phyloP scores from a whole-genome alignment of 2,113 vertebrate genomes.

The Oncorhynchus nerka region DNA sequence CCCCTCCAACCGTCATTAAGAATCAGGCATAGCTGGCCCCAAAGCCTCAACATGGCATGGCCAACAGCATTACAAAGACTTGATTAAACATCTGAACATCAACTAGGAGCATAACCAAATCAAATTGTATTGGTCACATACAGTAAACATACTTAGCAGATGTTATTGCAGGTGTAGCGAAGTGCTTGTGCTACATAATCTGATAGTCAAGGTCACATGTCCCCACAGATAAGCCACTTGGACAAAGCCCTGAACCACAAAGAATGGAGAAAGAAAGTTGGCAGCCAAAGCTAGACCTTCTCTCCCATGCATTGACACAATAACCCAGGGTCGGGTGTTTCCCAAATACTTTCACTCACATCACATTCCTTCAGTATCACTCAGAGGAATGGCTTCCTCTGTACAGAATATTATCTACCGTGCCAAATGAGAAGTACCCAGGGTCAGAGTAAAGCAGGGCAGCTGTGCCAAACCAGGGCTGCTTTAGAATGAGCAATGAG shows the following conservation, averaged over 20 bases:
- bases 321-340: constrained; percentile 45
- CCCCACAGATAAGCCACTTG: neutral
- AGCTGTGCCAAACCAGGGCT: neutral
- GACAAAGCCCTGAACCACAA: neutral
- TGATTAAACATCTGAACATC: too few species aligned
- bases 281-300: constrained; percentile 12
- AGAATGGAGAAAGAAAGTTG: constrained; percentile 29
- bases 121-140: too few species aligned
- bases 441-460: constrained; percentile 24
- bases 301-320: constrained; percentile 2
- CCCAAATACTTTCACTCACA: constrained; percentile 44
- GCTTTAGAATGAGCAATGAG: neutral
- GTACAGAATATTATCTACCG: neutral
- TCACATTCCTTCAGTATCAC: constrained; percentile 16
- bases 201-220: neutral
- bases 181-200: neutral
- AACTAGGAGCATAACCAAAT: neutral
- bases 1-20: too few species aligned
- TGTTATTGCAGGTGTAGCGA: too few species aligned
- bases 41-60: too few species aligned
- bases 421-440: constrained; percentile 44
- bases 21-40: too few species aligned
- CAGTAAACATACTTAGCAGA: too few species aligned
- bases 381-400: constrained; percentile 30
- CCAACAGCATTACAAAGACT: too few species aligned